A percentile compares a stretch with the other conserved stretches of the same genome.
Conservation (phyloP, 2,888 invertebrate species). For the Campoplex capitator region DNA sequence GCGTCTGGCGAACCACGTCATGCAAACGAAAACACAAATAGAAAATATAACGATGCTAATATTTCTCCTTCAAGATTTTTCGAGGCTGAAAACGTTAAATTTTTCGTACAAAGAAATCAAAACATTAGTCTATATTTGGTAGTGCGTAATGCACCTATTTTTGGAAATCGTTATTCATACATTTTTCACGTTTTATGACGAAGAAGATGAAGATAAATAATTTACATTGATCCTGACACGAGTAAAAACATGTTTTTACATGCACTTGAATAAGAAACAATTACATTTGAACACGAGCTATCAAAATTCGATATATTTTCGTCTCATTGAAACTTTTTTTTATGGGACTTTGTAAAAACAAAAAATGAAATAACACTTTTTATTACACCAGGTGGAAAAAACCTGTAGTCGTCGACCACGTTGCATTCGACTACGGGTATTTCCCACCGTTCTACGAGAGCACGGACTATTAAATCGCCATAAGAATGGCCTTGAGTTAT, state of each 20-base stretch:
- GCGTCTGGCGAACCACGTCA: constrained; percentile 36
- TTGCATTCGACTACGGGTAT: background rate
- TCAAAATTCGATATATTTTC: background rate
- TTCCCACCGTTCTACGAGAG: background rate
- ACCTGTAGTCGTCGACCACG: background rate
- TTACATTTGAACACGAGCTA: background rate
- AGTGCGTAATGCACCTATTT: constrained; percentile 20
- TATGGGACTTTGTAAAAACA: background rate
- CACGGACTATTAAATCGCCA: constrained; percentile 1
- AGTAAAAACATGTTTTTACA: background rate
- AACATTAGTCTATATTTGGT: constrained; percentile 27
- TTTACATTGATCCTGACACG: background rate
- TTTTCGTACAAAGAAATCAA: constrained; percentile 34
- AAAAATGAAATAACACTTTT: background rate
- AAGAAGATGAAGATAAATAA: background rate
- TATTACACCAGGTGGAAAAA: background rate
- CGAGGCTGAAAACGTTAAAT: constrained; percentile 11
- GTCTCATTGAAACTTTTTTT: background rate
- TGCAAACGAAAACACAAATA: constrained; percentile 35
- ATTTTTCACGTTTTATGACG: background rate
- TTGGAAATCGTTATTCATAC: background rate
- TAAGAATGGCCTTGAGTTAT: constrained; percentile 4
- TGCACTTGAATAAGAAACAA: background rate
- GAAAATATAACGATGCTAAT: constrained; percentile 41
- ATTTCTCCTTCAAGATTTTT: constrained; percentile 33